Conservation (phyloP, 2,797 vertebrate species). For the Margarornis squamiger region DNA sequence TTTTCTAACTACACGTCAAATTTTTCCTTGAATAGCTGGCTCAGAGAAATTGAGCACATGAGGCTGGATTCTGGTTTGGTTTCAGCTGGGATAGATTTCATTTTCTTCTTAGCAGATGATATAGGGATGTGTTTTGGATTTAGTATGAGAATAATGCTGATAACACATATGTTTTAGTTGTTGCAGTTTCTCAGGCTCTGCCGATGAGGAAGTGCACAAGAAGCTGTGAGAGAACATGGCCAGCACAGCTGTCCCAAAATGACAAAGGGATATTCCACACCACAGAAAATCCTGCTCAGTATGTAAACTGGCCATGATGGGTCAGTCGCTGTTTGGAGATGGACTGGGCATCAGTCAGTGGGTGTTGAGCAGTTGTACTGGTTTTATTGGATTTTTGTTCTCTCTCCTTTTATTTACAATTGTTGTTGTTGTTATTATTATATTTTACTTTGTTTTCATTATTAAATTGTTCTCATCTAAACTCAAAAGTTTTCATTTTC, state of each 20-base stretch:
- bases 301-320: neutral
- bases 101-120: neutral
- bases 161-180: neutral
- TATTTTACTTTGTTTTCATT: neutral
- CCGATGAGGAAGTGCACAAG: neutral
- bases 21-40: neutral
- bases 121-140: neutral
- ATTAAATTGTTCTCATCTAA: neutral
- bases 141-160: neutral
- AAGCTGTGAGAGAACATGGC: neutral
- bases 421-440: neutral
- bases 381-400: neutral
- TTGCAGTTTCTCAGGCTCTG: neutral
- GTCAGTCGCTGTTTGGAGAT: neutral
- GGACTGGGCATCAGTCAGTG: accelerated
- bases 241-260: neutral
- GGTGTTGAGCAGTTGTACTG: neutral
- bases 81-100: neutral
- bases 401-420: neutral
- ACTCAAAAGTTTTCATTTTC: neutral
- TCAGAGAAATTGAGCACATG: neutral
- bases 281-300: neutral
- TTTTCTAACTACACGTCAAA: neutral
- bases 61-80: neutral
- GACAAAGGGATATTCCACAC: neutral